These are phyloP conservation scores for Drosophila santomea DNA, from an alignment of 1,140 invertebrate genomes.

Conservation along the genomic window DNA sequence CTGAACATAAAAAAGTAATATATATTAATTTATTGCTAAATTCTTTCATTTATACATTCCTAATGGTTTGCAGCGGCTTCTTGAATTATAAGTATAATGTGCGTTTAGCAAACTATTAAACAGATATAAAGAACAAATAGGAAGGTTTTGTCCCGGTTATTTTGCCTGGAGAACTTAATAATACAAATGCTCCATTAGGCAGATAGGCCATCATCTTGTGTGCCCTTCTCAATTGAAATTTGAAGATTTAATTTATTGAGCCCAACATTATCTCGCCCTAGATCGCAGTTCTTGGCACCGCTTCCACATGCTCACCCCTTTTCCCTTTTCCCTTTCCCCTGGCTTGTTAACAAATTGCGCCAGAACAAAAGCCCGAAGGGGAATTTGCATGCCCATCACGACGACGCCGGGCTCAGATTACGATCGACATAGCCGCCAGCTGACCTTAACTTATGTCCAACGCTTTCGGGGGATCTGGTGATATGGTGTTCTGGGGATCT, in stretches of 20 bases:
- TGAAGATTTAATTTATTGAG: conserved; percentile 29
- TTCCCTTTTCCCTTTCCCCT: neutral
- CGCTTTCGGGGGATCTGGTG: conserved; percentile 14
- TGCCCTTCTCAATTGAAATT: neutral
- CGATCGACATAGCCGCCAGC: conserved; percentile 55
- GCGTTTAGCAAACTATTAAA: too few relatives aligned
- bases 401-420: conserved; percentile 62
- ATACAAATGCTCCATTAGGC: neutral
- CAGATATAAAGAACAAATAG: too few relatives aligned
- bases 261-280: conserved; percentile 24
- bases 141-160: too few relatives aligned
- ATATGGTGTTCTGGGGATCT: too few relatives aligned
- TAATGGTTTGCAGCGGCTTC: too few relatives aligned
- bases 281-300: conserved; percentile 12
- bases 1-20: too few relatives aligned
- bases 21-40: too few relatives aligned
- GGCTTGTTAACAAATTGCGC: conserved; percentile 74
- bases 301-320: conserved; percentile 11
- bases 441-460: conserved; percentile 33
- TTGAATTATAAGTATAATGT: too few relatives aligned
- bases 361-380: conserved; percentile 36
- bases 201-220: neutral
- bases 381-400: conserved; percentile 70
- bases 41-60: too few relatives aligned
- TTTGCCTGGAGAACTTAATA: too few relatives aligned